Conservation (phyloP, 2,888 invertebrate genomes). For the Ecdyonurus torrentis region DNA sequence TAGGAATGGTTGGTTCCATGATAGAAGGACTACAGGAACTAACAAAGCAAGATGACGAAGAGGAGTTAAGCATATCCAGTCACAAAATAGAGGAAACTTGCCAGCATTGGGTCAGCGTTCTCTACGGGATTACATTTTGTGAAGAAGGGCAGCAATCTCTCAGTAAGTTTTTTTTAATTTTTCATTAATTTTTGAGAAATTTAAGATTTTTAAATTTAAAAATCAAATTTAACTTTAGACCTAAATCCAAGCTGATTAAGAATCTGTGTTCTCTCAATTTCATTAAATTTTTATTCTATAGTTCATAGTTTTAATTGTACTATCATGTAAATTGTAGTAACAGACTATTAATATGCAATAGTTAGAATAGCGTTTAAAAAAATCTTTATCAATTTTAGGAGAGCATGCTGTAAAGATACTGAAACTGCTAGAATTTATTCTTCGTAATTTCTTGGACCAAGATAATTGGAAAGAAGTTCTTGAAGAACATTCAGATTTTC, state of each 20-base stretch:
- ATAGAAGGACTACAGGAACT: not conserved
- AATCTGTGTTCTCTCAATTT: no score
- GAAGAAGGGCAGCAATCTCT: not conserved
- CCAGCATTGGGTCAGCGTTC: constrained; percentile 5
- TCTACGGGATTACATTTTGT: constrained; percentile 5
- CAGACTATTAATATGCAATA: no score
- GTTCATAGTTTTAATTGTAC: no score
- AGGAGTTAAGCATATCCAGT: constrained; percentile 16
- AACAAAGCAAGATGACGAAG: constrained; percentile 12
- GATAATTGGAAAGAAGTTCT: constrained; percentile 1
- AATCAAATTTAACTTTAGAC: no score
- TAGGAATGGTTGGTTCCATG: not conserved
- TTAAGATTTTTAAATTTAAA: not conserved
- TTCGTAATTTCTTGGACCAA: not conserved
- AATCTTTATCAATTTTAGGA: no score
- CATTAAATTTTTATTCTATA: no score
- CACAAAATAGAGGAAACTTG: constrained; percentile 24
- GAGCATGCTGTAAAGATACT: not conserved
- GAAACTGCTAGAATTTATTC: not conserved
- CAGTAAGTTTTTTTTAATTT: no score
- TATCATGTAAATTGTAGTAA: no score
- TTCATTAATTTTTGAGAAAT: not conserved
- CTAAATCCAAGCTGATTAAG: no score
- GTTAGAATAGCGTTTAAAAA: no score
- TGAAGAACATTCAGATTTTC: not conserved